Percentiles rank a stretch among this genome's conserved stretches.
Conservation (phyloP, 2,888 invertebrate genomes). For the Dysmachus trigonus region DNA sequence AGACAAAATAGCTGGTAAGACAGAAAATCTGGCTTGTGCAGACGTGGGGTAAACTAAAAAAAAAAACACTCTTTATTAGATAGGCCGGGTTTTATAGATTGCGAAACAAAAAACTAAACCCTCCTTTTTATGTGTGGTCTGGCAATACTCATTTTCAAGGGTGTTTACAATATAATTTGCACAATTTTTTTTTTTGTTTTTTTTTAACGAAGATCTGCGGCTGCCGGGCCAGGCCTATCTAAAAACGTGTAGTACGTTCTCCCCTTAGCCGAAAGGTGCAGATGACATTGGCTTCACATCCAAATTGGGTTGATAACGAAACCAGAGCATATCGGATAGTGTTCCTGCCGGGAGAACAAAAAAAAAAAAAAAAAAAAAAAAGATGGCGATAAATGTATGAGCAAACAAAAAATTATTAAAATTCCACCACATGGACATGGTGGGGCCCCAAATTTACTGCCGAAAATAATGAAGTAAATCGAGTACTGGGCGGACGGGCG, state of each 20-base stretch:
- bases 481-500: not conserved
- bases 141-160: not conserved
- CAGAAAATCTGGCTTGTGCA: too few species aligned
- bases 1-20: too few species aligned
- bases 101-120: not conserved
- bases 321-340: not conserved
- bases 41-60: not conserved
- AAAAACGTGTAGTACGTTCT: not conserved
- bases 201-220: not conserved
- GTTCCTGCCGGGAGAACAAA: not conserved
- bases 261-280: constrained; percentile 18
- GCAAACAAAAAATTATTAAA: constrained; percentile 2
- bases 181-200: not conserved
- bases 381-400: not conserved
- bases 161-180: constrained; percentile 9
- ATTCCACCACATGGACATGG: constrained; percentile 11
- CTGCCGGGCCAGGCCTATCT: not conserved
- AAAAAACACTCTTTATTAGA: too few species aligned
- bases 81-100: not conserved
- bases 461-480: constrained; percentile 17
- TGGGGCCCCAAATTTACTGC: constrained; percentile 20
- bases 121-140: not conserved
- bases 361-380: not conserved
- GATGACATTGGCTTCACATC: constrained; percentile 27
- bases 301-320: constrained; percentile 22